Percentiles rank a stretch among this genome's conserved stretches.
These are phyloP conservation scores for Neomorphus geoffroyi DNA, from an alignment of 2,797 vertebrate species.

Conservation along the genomic window DNA sequence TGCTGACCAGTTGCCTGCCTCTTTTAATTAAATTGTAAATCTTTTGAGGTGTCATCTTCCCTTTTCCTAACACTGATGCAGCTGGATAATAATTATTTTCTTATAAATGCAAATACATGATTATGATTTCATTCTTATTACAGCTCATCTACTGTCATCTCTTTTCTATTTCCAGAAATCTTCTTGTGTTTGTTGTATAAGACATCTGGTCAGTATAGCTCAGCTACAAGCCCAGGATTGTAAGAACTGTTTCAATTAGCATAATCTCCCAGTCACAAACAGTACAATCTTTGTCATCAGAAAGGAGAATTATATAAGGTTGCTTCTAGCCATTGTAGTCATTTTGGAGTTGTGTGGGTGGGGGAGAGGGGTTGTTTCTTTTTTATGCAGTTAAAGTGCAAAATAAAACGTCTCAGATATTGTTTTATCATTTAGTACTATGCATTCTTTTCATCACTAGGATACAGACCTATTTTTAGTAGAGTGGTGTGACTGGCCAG, in stretches of 20 bases:
- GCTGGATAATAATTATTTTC: background rate
- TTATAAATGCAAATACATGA: background rate
- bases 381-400: background rate
- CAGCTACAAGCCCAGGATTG: background rate
- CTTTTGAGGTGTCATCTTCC: background rate
- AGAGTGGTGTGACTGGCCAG: background rate
- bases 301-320: background rate
- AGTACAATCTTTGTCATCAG: background rate
- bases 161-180: background rate
- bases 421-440: background rate
- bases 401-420: background rate
- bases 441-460: background rate
- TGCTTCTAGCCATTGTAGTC: background rate
- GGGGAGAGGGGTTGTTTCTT: background rate
- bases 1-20: background rate
- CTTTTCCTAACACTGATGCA: background rate
- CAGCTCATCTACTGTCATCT: background rate
- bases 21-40: background rate
- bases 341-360: background rate
- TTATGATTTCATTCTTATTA: background rate
- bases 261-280: background rate
- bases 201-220: conserved; percentile 10
- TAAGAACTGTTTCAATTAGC: conserved; percentile 21
- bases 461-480: background rate
- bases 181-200: background rate